phyloP scores from a whole-genome alignment of 2,888 invertebrate species.

The Microchrysa polita region DNA sequence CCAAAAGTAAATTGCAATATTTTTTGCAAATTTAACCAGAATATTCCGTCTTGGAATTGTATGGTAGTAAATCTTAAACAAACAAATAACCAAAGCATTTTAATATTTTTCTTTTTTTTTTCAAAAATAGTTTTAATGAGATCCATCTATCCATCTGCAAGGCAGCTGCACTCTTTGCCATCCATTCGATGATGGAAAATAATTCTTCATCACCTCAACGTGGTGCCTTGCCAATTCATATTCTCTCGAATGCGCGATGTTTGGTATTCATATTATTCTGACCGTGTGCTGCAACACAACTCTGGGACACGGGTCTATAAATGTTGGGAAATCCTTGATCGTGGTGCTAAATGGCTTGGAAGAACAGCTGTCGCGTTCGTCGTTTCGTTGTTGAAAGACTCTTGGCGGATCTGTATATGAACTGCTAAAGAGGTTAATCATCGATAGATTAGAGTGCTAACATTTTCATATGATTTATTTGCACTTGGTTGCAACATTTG shows the following conservation, averaged over 20 bases:
- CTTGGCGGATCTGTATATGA: slow-evolving; percentile 18
- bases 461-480: slow-evolving; percentile 18
- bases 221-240: not conserved
- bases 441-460: slow-evolving; percentile 13
- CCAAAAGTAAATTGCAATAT: not conserved
- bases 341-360: slow-evolving; percentile 19
- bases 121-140: slow-evolving; percentile 29
- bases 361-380: slow-evolving; percentile 11
- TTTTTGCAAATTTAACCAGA: not conserved
- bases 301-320: too few species aligned
- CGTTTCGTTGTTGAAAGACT: not conserved
- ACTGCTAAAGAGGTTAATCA: slow-evolving; percentile 35
- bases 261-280: not conserved
- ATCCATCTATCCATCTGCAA: slow-evolving; percentile 17
- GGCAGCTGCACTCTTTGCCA: slow-evolving; percentile 21
- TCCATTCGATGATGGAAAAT: not conserved
- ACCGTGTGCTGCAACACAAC: too few species aligned
- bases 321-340: slow-evolving; percentile 22
- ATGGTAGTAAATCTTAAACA: not conserved
- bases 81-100: not conserved
- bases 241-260: not conserved
- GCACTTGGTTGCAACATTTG: not conserved
- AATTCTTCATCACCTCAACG: too few species aligned
- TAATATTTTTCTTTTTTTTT: too few species aligned
- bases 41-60: not conserved